Evolutionary conservation across 2,888 invertebrate species (phyloP), one percentile per base, ranked within the genome.

Genomic region (Tipula helvola): DNA sequence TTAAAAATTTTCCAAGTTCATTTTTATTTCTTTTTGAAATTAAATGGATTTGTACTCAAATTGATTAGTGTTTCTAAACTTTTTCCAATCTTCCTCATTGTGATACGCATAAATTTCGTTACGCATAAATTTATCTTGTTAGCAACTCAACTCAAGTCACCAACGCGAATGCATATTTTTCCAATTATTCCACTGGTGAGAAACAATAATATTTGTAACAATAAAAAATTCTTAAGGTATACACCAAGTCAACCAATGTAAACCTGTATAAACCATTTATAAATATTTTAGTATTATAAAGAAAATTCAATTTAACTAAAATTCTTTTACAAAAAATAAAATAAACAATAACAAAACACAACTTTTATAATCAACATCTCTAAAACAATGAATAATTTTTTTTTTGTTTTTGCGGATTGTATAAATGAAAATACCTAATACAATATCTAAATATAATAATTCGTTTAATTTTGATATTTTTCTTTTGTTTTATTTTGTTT

Each of bases 331-430:
- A 10, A 44, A 71, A 71, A 71, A 28, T 3, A 18, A 18, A 71
- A 71, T n/a, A n/a, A n/a, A n/a, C n/a, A n/a, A n/a, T n/a, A n/a
- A 71, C 7, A 71, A 71, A 71, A 18, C 18, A 28, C 28, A 71
- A 71, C 71, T 71, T 71, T 71, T 71, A 28, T 71, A 71, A 71
- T 71, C 71, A 71, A 71, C 71, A 71, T 71, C n/a, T 71, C 71
- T 71, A 71, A 71, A 71, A 71, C 71, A 71, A 71, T 71, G 71
- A 71, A 71, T 71, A 71, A 71, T 71, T 71, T 71, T 71, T n/a
- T 8, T 71, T 28, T 71, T 18, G 16, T 57, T 57, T 18, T 52
- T 52, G 5, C 3, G 44, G 7, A 57, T 57, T 57, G 52, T 57
- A 28, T 71, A 71, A 71, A 71, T 28, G 28, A 12, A 71, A 71